Percentiles rank a stretch among this genome's conserved stretches.
Evolutionary conservation across 2,888 invertebrate species (phyloP).

Genomic region (Acleris cristana): DNA sequence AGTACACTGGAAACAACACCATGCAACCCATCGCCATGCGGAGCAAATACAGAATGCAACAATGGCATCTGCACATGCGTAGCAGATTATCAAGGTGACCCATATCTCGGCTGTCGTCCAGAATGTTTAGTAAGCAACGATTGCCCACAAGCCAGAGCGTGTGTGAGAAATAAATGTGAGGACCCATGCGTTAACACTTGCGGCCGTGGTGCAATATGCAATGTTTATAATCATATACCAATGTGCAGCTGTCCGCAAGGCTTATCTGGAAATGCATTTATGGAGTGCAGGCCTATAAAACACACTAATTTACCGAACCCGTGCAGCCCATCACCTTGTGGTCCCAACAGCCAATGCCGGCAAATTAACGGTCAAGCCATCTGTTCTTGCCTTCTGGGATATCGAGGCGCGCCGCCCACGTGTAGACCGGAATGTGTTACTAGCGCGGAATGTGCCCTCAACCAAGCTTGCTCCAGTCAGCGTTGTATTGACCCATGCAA

Average conservation of each 20-base stretch:
- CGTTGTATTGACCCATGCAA: constrained; percentile 89
- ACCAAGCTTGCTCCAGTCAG: constrained; percentile 87
- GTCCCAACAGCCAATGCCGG: constrained; percentile 88
- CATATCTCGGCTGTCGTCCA: constrained; percentile 90
- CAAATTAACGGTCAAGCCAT: constrained; percentile 87
- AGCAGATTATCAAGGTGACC: constrained; percentile 90
- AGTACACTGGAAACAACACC: constrained; percentile 71
- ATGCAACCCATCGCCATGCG: constrained; percentile 87
- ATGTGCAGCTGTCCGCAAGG: constrained; percentile 85
- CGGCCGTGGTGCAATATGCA: constrained; percentile 88
- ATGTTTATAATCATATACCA: constrained; percentile 86
- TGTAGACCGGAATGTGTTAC: constrained; percentile 89
- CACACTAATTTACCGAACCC: constrained; percentile 73
- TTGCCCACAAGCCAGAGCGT: constrained; percentile 88
- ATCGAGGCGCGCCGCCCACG: constrained; percentile 87
- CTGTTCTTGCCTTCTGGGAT: constrained; percentile 87
- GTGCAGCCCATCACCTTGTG: constrained; percentile 89
- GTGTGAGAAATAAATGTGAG: constrained; percentile 88
- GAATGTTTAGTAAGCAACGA: constrained; percentile 90
- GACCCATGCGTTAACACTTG: constrained; percentile 92
- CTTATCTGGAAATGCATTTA: constrained; percentile 88
- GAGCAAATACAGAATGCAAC: constrained; percentile 88
- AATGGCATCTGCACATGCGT: constrained; percentile 89
- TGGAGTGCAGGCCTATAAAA: constrained; percentile 82
- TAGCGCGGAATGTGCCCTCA: constrained; percentile 87